These are phyloP conservation scores for Cyclopterus lumpus DNA, from an alignment of 2,797 vertebrate genomes.

Conservation along the genomic window DNA sequence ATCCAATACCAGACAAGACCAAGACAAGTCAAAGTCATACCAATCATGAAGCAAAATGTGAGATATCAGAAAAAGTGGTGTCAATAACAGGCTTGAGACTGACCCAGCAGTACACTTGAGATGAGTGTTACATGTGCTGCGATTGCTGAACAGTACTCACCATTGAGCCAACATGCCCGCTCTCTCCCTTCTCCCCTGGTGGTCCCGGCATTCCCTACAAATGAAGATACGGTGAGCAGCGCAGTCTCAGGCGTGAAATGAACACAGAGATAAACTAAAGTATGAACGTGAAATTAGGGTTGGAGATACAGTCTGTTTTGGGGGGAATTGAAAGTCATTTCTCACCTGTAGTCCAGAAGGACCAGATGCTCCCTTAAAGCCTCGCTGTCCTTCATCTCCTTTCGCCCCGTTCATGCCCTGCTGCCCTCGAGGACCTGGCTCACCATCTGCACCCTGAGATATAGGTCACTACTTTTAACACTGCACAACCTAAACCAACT, in stretches of 20 bases:
- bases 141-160: constrained; percentile 71
- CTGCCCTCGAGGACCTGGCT: constrained; percentile 90
- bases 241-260: background rate
- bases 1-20: constrained; percentile 5
- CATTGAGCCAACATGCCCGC: constrained; percentile 88
- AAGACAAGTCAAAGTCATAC: constrained; percentile 22
- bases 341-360: constrained; percentile 90
- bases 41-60: constrained; percentile 23
- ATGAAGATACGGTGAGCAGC: constrained; percentile 29
- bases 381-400: constrained; percentile 91
- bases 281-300: background rate
- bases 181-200: constrained; percentile 91
- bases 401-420: constrained; percentile 93
- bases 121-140: constrained; percentile 19
- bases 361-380: constrained; percentile 86
- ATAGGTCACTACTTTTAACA: constrained; percentile 14
- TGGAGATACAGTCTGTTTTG: background rate
- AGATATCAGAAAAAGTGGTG: constrained; percentile 29
- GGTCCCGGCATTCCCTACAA: constrained; percentile 89
- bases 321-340: background rate
- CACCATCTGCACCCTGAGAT: constrained; percentile 89
- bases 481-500: background rate
- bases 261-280: background rate
- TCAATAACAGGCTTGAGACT: constrained; percentile 26
- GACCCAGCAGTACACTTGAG: constrained; percentile 18